phyloP scores from a whole-genome alignment of 2,888 invertebrate genomes.

The Chaetogeoica ovagalla region DNA sequence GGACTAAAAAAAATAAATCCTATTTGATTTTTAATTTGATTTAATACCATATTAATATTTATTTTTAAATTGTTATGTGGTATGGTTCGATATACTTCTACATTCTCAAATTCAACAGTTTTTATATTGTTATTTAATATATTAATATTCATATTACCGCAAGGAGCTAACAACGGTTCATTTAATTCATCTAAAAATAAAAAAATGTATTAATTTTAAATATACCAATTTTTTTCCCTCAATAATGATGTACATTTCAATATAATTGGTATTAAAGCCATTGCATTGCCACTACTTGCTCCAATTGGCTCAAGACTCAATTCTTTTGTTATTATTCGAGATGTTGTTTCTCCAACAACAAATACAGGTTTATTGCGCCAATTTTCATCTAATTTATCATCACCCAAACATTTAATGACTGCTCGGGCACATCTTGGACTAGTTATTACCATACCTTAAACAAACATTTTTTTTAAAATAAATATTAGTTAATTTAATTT shows the following conservation, averaged over 20 bases:
- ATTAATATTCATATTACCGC: conserved; percentile 55
- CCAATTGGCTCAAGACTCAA: conserved; percentile 55
- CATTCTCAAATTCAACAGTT: conserved; percentile 54
- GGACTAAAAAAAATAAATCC: conserved; percentile 57
- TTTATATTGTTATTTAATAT: conserved; percentile 54
- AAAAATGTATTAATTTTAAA: conserved; percentile 8
- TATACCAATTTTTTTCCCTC: background rate
- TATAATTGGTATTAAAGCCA: conserved; percentile 55
- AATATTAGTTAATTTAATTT: background rate
- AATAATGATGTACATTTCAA: conserved; percentile 53
- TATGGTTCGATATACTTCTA: conserved; percentile 56
- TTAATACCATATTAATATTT: conserved; percentile 50
- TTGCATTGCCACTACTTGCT: conserved; percentile 55
- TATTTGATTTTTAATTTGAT: conserved; percentile 43
- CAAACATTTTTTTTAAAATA: background rate
- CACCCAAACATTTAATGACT: conserved; percentile 53
- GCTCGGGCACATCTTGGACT: conserved; percentile 57
- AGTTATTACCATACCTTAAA: conserved; percentile 56
- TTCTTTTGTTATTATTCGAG: conserved; percentile 54
- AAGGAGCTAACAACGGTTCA: conserved; percentile 56
- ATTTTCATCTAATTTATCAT: conserved; percentile 47
- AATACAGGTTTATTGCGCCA: conserved; percentile 56
- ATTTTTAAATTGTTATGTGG: conserved; percentile 55
- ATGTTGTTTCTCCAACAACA: conserved; percentile 57
- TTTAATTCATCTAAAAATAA: conserved; percentile 54